Conservation (phyloP, 2,888 invertebrate genomes). For the Lottia gigantea region DNA sequence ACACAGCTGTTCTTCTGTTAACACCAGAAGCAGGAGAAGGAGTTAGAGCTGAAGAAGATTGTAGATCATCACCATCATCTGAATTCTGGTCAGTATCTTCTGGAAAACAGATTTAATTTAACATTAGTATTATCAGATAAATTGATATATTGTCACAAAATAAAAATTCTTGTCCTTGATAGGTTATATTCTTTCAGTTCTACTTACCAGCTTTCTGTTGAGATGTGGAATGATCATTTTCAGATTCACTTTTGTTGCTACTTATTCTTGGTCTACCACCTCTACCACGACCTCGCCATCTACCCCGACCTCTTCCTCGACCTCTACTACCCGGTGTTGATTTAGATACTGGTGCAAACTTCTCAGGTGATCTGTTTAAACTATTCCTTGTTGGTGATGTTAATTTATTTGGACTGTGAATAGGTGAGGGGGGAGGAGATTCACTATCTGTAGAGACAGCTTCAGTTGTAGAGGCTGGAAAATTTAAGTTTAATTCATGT, state of each 20-base stretch:
- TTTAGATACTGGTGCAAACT: conserved; percentile 1
- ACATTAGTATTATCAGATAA: not conserved
- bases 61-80: conserved; percentile 13
- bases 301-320: conserved; percentile 33
- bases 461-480: conserved; percentile 21
- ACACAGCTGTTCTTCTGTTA: conserved; percentile 80
- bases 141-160: not conserved
- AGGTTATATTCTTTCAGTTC: too few species aligned
- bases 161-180: too few species aligned
- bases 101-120: conserved; percentile 11
- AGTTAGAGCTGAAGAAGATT: conserved; percentile 30
- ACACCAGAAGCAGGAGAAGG: conserved; percentile 73
- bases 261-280: conserved; percentile 36
- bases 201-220: conserved; percentile 24
- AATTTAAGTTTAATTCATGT: conserved; percentile 15
- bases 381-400: conserved; percentile 14
- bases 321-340: conserved; percentile 32
- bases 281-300: conserved; percentile 46
- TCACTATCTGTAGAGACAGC: conserved; percentile 24
- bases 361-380: conserved; percentile 11
- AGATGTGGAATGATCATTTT: conserved; percentile 36
- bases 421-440: conserved; percentile 24
- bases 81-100: conserved; percentile 21
- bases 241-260: conserved; percentile 41
- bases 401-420: conserved; percentile 12